Evolutionary conservation across 2,888 invertebrate genomes (phyloP), one percentile per base, ranked within the genome.

Genomic region (Agapostemon virescens): DNA sequence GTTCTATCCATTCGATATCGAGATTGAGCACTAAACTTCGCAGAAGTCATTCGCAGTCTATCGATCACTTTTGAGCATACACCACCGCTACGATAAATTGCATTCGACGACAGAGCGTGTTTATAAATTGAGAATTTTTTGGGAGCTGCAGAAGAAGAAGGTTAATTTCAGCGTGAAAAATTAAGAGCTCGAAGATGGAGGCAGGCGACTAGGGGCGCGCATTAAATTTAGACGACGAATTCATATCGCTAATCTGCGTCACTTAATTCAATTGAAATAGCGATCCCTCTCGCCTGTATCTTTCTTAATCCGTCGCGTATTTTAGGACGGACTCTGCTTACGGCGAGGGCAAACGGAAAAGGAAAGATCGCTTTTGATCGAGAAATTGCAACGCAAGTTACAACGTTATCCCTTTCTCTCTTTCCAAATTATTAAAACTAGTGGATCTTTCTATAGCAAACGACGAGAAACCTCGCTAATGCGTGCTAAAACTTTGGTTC

Each of bases 191-290:
- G 49, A 58, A 61, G 69, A 79, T 52, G 6, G 71, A 66, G 30
- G 13, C 55, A 9, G 13, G 26, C 52, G 61, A 45, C 76, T 67
- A 67, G 55, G 71, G 36, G 20, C 40, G 38, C 45, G 68, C 36
- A 79, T 82, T 85, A 87, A 86, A 87, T 87, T 85, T 87, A 87
- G 86, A 84, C 71, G 74, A 42, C 55, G 71, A 49, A 77, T 75
- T 79, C 74, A 77, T 82, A 82, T 84, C 78, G 69, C 81, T 87
- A 85, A 87, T 87, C 82, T 79, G 77, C 58, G 86, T 85, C 84
- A 52, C 67, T 83, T 79, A 73, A 73, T 87, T 63, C 82, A 82
- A 87, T 87, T 85, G 84, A 86, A 77, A 75, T 74, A 68, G 82
- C 77, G 70, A 74, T 36, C 63, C 58, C 68, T 23, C 26, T n/a